phyloP scores from a whole-genome alignment of 1,140 invertebrate species.

The Thalassaphorura encarpata region DNA sequence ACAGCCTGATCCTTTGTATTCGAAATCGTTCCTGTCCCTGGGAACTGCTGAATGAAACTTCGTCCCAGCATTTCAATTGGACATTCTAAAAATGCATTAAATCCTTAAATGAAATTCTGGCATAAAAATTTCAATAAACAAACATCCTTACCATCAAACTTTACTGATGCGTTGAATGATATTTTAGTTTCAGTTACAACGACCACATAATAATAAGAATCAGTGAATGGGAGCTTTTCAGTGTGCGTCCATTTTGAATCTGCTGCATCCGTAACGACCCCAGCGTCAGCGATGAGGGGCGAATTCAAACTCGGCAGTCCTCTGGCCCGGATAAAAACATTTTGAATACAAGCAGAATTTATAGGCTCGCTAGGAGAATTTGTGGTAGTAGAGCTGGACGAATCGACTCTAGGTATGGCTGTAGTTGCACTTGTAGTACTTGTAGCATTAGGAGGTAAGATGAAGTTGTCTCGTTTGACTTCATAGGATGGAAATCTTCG shows the following conservation, averaged over 20 bases:
- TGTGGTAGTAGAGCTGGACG: neutral
- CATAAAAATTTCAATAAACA: neutral
- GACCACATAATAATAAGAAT: conserved; percentile 47
- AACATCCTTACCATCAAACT: conserved; percentile 37
- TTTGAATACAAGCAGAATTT: conserved; percentile 37
- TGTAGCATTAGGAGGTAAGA: no score
- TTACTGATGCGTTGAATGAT: conserved; percentile 40
- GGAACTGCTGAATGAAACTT: conserved; percentile 31
- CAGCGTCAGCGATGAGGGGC: conserved; percentile 16
- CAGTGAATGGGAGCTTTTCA: conserved; percentile 43
- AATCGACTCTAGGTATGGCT: neutral
- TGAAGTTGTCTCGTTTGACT: neutral
- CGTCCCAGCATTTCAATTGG: conserved; percentile 27
- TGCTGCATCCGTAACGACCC: conserved; percentile 37
- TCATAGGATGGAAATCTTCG: conserved; percentile 24
- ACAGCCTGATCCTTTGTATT: conserved; percentile 26
- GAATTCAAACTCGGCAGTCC: conserved; percentile 36
- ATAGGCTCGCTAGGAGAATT: neutral
- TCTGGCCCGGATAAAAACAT: conserved; percentile 38
- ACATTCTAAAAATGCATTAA: conserved; percentile 19
- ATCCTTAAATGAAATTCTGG: neutral
- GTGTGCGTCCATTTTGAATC: conserved; percentile 37
- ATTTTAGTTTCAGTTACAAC: conserved; percentile 42
- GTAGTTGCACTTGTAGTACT: neutral
- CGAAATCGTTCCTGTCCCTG: neutral